Evolutionary conservation across 2,888 invertebrate species (phyloP).

Genomic region (Pristionchus maxplancki): DNA sequence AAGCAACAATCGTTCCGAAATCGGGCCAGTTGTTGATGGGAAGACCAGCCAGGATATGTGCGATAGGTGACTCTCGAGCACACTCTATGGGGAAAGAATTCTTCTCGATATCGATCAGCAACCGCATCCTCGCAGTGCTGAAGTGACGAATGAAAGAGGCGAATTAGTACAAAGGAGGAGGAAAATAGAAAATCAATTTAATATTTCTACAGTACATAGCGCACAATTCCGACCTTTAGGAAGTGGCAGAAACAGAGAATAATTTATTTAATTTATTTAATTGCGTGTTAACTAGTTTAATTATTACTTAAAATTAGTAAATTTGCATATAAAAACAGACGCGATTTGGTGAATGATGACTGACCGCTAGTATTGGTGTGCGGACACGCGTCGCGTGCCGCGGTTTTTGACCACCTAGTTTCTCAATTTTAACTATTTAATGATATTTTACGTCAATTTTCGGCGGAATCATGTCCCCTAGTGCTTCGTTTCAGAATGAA

Average conservation of each 20-base stretch:
- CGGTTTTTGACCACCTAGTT: background rate
- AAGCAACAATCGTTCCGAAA: conserved; percentile 20
- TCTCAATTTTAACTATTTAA: background rate
- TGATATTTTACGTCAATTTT: background rate
- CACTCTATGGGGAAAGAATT: background rate
- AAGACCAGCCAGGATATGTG: conserved; percentile 1
- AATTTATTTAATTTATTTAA: background rate
- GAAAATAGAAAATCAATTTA: background rate
- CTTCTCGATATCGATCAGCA: background rate
- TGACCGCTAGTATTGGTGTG: background rate
- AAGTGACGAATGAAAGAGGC: background rate
- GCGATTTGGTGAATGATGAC: background rate
- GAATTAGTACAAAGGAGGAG: too few relatives aligned
- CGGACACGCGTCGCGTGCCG: conserved; percentile 29
- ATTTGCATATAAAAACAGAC: background rate
- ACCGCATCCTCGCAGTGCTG: conserved; percentile 19
- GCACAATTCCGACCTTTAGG: background rate
- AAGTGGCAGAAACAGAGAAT: too few relatives aligned
- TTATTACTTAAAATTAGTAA: background rate
- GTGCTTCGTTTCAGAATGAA: conserved; percentile 84
- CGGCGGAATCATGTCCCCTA: background rate
- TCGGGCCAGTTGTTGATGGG: background rate
- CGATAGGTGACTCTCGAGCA: background rate
- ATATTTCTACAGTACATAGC: background rate
- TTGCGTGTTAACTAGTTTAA: background rate